Base-by-base conservation (phyloP, 2,797 vertebrate species). In the Cossypha heuglini region DNA sequence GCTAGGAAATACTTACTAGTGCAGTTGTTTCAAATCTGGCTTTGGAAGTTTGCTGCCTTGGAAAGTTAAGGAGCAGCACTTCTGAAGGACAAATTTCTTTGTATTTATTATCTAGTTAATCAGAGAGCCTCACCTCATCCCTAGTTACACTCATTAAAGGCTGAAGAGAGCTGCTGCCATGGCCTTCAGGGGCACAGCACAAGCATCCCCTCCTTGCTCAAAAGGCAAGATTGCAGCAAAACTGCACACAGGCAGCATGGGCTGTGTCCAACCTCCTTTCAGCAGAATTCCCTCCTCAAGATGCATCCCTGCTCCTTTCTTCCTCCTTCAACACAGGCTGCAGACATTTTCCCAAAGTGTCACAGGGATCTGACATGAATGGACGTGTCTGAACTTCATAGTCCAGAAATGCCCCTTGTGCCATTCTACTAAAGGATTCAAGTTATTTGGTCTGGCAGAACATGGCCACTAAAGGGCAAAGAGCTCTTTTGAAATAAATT, bases 241-340 rank as follows among this genome's bases (percentile, higher is more conserved):
- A 43, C 31, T 28, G 16, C 48, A 31, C 11, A 2, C 22, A 43
- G 31, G 20, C 19, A 51, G 37, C 40, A n/a, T 37, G 28, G 52
- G 33, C 9, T 67, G 29, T 10, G 40, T 26, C n/a, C 52, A 66
- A 2, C 10, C 52, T 58, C 8, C 13, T 37, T 61, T 63, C 11
- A 16, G 48, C 48, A 52, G 22, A 58, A 4, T 48, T 71, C 24
- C 13, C 15, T 2, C 29, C 45, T 57, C 57, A 45, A 13, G 21
- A 17, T 3, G 3, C 15, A 14, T 6, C 9, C 0, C 3, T 1
- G 0, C 11, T 17, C 5, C 9, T 48, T 57, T 57, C 19, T 81
- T 71, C 21, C 20, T 91, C 38, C 31, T 33, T 20, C 46, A 71
- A 25, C 18, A 40, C 3, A 24, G 29, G 16, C 54, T 61, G 58